Percentiles rank a stretch among this genome's conserved stretches.
Evolutionary conservation across 1,140 invertebrate genomes (phyloP).

Genomic region (Calosoma granatense): DNA sequence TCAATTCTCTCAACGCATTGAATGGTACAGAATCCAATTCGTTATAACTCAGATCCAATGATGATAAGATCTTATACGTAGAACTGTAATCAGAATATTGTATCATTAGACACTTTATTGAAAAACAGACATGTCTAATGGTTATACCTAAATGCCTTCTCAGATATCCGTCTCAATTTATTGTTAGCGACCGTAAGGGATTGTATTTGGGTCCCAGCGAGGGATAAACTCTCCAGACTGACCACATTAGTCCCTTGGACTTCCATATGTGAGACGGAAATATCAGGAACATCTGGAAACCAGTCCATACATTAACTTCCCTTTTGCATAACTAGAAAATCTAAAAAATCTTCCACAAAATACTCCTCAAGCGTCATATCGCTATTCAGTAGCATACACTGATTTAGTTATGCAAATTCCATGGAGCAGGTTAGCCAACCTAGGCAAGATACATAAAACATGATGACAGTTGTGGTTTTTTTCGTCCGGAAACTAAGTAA

Average conservation of each 20-base stretch:
- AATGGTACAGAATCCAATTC: conserved; percentile 56
- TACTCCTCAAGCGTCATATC: not conserved
- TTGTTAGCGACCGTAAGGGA: conserved; percentile 31
- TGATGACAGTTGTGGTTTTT: no score
- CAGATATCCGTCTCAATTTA: conserved; percentile 29
- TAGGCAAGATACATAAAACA: no score
- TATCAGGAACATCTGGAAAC: conserved; percentile 31
- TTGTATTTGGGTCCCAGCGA: conserved; percentile 31
- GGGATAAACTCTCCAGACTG: conserved; percentile 28
- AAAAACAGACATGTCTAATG: not conserved
- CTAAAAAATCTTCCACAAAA: not conserved
- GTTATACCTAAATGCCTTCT: conserved; percentile 29
- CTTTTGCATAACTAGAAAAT: no score
- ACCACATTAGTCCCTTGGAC: conserved; percentile 26
- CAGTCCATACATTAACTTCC: no score
- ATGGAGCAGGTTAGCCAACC: no score
- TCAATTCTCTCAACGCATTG: conserved; percentile 49
- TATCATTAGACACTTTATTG: conserved; percentile 1
- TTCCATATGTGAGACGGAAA: conserved; percentile 29
- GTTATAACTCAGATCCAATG: conserved; percentile 64
- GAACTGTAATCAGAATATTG: conserved; percentile 41
- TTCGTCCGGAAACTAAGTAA: no score
- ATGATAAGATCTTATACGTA: conserved; percentile 48
- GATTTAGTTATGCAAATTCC: no score
- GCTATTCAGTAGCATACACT: not conserved